Conservation (phyloP, 2,888 invertebrate genomes). For the Ophion costatus region DNA sequence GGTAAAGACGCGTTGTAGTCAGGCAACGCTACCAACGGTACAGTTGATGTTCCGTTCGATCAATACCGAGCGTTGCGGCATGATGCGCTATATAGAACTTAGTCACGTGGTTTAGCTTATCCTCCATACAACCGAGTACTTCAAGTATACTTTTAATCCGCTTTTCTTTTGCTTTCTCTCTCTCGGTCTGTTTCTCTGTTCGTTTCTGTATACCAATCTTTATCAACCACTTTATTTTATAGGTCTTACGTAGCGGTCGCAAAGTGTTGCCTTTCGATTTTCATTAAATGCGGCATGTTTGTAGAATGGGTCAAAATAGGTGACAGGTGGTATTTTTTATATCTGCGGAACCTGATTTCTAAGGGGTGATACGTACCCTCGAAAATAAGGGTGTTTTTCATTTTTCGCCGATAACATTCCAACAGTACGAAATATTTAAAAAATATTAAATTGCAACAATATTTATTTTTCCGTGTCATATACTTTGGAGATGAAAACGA, state of each 20-base stretch:
- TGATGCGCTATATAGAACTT: constrained; percentile 74
- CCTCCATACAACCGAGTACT: constrained; percentile 69
- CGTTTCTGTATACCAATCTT: constrained; percentile 24
- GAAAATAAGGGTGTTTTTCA: too few species aligned
- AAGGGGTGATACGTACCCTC: too few species aligned
- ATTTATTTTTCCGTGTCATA: too few species aligned
- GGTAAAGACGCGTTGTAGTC: constrained; percentile 64
- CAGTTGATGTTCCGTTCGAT: constrained; percentile 79
- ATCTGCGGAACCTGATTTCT: too few species aligned
- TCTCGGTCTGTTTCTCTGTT: constrained; percentile 2
- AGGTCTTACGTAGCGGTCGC: background rate
- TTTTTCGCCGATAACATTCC: too few species aligned
- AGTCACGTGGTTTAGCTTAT: constrained; percentile 77
- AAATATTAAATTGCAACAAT: too few species aligned
- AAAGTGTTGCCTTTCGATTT: too few species aligned
- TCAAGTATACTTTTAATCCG: constrained; percentile 65
- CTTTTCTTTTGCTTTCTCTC: constrained; percentile 20
- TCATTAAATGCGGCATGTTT: too few species aligned
- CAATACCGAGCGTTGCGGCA: constrained; percentile 82
- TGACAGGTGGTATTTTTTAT: too few species aligned
- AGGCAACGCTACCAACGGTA: constrained; percentile 75
- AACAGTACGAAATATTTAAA: too few species aligned
- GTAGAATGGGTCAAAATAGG: too few species aligned
- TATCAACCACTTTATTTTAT: constrained; percentile 22
- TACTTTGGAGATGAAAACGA: too few species aligned